These are phyloP conservation scores for Drosophila nikananu DNA, from an alignment of 1,140 invertebrate genomes.

Conservation along the genomic window DNA sequence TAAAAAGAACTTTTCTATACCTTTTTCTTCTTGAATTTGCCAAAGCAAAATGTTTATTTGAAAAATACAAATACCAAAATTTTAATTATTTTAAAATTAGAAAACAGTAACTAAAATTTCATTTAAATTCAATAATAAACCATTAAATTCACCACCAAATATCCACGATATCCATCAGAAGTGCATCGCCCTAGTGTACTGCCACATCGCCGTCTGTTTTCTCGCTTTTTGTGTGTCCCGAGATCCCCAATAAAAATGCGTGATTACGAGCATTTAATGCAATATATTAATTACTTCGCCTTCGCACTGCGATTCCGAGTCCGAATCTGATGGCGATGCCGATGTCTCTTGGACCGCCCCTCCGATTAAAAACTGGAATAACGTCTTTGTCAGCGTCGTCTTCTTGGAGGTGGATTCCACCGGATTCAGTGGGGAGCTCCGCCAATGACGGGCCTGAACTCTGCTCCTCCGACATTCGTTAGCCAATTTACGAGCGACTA, in stretches of 20 bases:
- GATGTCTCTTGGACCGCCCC: conserved; percentile 2
- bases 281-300: conserved; percentile 76
- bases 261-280: conserved; percentile 73
- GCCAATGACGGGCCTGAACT: conserved; percentile 55
- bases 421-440: conserved; percentile 16
- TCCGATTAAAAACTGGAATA: conserved; percentile 80
- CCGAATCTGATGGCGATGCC: conserved; percentile 33
- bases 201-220: conserved; percentile 11
- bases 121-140: background rate
- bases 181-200: conserved; percentile 51
- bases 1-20: background rate
- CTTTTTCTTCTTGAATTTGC: background rate
- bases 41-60: background rate
- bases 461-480: conserved; percentile 67
- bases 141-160: background rate
- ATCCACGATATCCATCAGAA: background rate
- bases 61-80: background rate
- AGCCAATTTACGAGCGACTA: conserved; percentile 80
- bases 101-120: background rate
- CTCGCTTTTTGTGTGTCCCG: conserved; percentile 16
- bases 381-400: conserved; percentile 66
- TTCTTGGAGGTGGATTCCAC: conserved; percentile 45
- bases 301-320: conserved; percentile 24
- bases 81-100: background rate
- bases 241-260: conserved; percentile 60